Evolutionary conservation across 2,888 invertebrate genomes (phyloP).

Genomic region (Caenorhabditis doughertyi): DNA sequence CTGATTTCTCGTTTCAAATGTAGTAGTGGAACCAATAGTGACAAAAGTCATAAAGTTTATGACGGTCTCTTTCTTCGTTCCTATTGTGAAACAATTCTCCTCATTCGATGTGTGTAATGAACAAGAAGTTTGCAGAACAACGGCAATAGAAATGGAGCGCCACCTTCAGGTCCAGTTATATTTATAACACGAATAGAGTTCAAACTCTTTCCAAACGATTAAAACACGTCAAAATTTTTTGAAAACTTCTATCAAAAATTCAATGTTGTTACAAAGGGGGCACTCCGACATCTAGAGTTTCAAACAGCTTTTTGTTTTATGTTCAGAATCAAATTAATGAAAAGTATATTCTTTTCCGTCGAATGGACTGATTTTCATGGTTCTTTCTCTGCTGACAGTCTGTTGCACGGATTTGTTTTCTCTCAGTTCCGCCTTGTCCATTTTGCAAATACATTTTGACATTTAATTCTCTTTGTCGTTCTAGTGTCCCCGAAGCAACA

Average conservation of each 20-base stretch:
- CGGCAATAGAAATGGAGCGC: constrained; percentile 69
- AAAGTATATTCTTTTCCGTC: neutral
- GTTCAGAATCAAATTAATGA: neutral
- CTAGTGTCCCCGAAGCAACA: constrained; percentile 34
- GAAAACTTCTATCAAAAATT: neutral
- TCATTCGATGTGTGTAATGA: constrained; percentile 39
- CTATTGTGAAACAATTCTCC: constrained; percentile 3
- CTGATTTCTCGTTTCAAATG: neutral
- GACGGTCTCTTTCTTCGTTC: constrained; percentile 7
- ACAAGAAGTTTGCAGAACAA: constrained; percentile 69
- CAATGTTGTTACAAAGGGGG: constrained; percentile 5
- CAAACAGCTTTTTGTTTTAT: neutral
- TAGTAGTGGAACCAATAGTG: constrained; percentile 5
- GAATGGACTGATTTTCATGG: no score
- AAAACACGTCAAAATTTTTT: neutral
- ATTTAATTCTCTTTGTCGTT: constrained; percentile 3
- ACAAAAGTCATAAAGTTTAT: constrained; percentile 4
- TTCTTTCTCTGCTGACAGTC: no score
- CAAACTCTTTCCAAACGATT: neutral
- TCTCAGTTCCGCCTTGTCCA: no score
- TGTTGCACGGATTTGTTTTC: no score
- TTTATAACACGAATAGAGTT: constrained; percentile 26
- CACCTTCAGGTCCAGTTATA: constrained; percentile 70
- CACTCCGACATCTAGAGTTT: constrained; percentile 10
- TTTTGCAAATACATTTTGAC: no score